Evolutionary conservation across 2,888 invertebrate species (phyloP).

Genomic region (Drosophila colorata): DNA sequence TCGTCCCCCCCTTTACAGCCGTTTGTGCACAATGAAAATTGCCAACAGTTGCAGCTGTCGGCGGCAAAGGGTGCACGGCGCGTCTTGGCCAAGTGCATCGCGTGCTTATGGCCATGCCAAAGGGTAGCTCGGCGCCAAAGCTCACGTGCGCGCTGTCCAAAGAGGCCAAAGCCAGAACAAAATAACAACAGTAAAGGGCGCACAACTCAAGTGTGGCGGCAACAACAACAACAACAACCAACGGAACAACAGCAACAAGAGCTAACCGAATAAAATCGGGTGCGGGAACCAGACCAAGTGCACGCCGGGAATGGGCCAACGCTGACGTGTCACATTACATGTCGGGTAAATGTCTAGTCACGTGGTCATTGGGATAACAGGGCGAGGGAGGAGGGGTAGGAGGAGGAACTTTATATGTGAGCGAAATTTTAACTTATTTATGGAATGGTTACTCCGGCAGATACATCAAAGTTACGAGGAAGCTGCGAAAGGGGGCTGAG

Average conservation of each 20-base stretch:
- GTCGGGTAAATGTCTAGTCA: constrained; percentile 50
- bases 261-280: constrained; percentile 21
- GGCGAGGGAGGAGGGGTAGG: not conserved
- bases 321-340: constrained; percentile 53
- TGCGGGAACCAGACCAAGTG: constrained; percentile 51
- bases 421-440: constrained; percentile 45
- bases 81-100: constrained; percentile 78
- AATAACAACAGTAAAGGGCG: constrained; percentile 24
- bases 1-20: not conserved
- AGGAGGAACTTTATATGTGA: constrained; percentile 21
- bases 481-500: too few relatives aligned
- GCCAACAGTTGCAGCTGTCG: constrained; percentile 70
- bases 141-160: constrained; percentile 52
- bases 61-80: constrained; percentile 26
- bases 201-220: constrained; percentile 20
- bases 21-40: constrained; percentile 56
- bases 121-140: constrained; percentile 38
- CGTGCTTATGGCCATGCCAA: constrained; percentile 63
- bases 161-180: constrained; percentile 60
- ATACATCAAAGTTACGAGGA: too few relatives aligned
- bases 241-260: constrained; percentile 16
- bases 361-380: constrained; percentile 42
- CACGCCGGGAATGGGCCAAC: constrained; percentile 34
- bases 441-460: not conserved
- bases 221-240: constrained; percentile 24